Evolutionary conservation across 2,113 vertebrate genomes (phyloP).

Genomic region (Eurystomus gularis): DNA sequence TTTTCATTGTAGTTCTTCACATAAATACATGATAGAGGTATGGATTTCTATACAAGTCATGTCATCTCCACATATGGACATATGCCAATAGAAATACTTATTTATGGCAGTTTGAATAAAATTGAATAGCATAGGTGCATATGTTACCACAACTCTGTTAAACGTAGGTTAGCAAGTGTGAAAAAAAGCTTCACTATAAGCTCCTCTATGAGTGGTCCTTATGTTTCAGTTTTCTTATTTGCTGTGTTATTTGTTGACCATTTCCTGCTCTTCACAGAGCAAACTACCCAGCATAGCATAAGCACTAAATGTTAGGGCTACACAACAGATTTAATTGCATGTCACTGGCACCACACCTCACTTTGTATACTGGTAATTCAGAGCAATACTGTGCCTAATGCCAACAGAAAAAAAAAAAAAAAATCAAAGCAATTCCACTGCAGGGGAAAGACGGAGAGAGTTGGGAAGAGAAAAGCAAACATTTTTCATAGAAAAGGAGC

Average conservation of each 20-base stretch:
- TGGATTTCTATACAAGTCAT: background rate
- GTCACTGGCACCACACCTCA: background rate
- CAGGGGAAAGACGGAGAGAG: background rate
- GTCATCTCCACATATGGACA: background rate
- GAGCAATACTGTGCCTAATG: background rate
- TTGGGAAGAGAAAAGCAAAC: background rate
- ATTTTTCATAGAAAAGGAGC: background rate
- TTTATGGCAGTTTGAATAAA: background rate
- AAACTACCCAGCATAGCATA: background rate
- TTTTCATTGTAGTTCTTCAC: background rate
- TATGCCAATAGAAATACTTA: background rate
- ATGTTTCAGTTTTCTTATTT: background rate
- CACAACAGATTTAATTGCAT: background rate
- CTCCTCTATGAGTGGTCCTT: background rate
- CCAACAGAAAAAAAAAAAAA: background rate
- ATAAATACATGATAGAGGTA: background rate
- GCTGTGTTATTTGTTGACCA: background rate
- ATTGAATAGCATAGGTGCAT: background rate
- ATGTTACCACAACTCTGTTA: background rate
- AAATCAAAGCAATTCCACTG: background rate
- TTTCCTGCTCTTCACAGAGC: slow-evolving; percentile 7
- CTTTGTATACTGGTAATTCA: background rate
- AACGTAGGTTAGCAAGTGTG: background rate
- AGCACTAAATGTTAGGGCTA: background rate
- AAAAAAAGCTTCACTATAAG: background rate